Evolutionary conservation across 2,113 vertebrate species (phyloP).

Genomic region (Willisornis vidua): DNA sequence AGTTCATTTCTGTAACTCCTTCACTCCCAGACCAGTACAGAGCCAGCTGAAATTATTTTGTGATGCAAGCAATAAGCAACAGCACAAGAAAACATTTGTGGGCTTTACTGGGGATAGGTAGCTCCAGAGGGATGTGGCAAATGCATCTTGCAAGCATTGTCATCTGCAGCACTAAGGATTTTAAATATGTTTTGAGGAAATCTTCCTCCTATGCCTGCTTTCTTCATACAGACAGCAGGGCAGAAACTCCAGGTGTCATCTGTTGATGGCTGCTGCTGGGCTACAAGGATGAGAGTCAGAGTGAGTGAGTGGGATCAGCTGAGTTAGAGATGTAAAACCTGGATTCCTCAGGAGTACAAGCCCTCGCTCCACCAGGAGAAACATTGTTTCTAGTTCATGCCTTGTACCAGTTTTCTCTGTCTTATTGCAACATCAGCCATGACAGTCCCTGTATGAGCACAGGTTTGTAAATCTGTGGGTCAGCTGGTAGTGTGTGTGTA

Average conservation of each 20-base stretch:
- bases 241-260: neutral
- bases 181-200: neutral
- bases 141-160: neutral
- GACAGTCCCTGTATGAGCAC: neutral
- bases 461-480: neutral
- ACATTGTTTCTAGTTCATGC: neutral
- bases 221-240: neutral
- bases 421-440: accelerated
- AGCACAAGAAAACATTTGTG: neutral
- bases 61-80: neutral
- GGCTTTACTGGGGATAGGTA: neutral
- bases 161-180: neutral
- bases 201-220: neutral
- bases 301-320: neutral
- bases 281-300: neutral
- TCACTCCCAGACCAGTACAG: neutral
- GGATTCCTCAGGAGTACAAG: neutral
- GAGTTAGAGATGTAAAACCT: neutral
- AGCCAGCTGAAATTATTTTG: neutral
- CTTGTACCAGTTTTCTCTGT: neutral
- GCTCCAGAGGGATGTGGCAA: neutral
- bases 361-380: neutral
- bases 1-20: neutral
- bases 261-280: neutral
- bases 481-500: accelerated